Evolutionary conservation across 2,888 invertebrate genomes (phyloP), one percentile per base, ranked within the genome.

Genomic region (Tiliacea aurago): DNA sequence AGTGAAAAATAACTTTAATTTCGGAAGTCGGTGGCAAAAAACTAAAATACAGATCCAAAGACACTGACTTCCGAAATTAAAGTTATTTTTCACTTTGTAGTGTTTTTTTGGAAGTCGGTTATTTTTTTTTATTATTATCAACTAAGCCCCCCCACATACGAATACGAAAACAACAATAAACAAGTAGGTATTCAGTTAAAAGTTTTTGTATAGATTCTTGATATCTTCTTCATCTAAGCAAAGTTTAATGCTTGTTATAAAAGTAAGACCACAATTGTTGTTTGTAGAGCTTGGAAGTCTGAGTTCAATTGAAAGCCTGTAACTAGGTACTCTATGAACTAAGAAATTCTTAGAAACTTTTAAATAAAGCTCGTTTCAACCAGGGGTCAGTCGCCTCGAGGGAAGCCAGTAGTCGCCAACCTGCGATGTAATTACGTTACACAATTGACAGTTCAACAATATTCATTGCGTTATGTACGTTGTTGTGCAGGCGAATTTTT

Each of bases 201-300:
- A 20, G 13, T 63, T 63, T 15, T n/a, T 51, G 6, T n/a, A n/a
- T 10, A 33, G n/a, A 33, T 23, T 23, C 37, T 9, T 61, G 23
- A 18, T 59, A 66, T 13, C 9, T 65, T 65, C 13, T 59, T 3
- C 7, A 23, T 13, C 59, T 37, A 23, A 37, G 37, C 10, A 53
- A 64, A 64, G n/a, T 64, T n/a, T 64, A 49, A 33, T 23, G 23
- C 65, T 65, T 23, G 65, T 66, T 59, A 66, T 37, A 59, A 41
- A 66, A 59, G 41, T 23, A 41, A 23, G 23, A 20, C 18, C 10
- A 53, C 23, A 0, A 65, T 23, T 66, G 13, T 23, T 23, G 41
- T 59, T 66, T 41, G 41, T 20, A 18, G 20, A 66, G 23, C 59
- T 66, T 41, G 41, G 9, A 66, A 41, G 18, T 23, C 23, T 37